These are phyloP conservation scores for Tylochromis polylepis DNA, from an alignment of 2,113 vertebrate species.

Conservation along the genomic window DNA sequence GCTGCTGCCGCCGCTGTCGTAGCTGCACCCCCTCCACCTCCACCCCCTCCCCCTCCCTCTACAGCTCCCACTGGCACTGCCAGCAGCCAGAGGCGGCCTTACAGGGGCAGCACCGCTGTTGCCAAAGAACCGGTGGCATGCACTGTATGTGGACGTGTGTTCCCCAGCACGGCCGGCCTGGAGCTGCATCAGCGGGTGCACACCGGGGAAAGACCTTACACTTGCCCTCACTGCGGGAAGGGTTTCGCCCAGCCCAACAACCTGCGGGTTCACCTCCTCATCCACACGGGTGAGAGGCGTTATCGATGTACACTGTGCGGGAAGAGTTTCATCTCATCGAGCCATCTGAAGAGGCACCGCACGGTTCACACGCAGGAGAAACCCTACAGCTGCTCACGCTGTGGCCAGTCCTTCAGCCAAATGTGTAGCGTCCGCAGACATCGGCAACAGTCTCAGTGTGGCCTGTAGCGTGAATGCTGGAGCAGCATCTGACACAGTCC, in stretches of 20 bases:
- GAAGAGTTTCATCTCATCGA: conserved; percentile 69
- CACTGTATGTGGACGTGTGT: conserved; percentile 37
- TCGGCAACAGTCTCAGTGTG: conserved; percentile 68
- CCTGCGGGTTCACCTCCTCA: conserved; percentile 64
- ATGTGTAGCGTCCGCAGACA: conserved; percentile 66
- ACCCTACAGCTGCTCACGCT: conserved; percentile 66
- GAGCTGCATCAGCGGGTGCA: conserved; percentile 59
- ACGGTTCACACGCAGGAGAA: conserved; percentile 70
- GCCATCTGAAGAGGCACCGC: conserved; percentile 67
- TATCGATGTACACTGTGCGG: conserved; percentile 63
- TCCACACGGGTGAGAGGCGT: conserved; percentile 63
- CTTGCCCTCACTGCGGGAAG: conserved; percentile 65
- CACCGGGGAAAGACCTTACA: conserved; percentile 58
- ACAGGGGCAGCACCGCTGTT: background rate
- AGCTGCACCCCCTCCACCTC: background rate
- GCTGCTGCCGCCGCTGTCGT: background rate
- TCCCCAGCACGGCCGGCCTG: conserved; percentile 24
- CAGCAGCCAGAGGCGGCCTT: conserved; percentile 8
- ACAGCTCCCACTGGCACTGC: background rate
- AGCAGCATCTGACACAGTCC: background rate
- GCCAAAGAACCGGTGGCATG: conserved; percentile 38
- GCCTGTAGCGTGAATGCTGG: conserved; percentile 31
- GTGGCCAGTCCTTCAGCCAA: conserved; percentile 67
- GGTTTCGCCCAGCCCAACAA: conserved; percentile 68
- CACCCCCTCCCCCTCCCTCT: background rate